Percentiles rank a stretch among this genome's conserved stretches.
Evolutionary conservation across 2,888 invertebrate genomes (phyloP).

Genomic region (Mayetiola destructor): DNA sequence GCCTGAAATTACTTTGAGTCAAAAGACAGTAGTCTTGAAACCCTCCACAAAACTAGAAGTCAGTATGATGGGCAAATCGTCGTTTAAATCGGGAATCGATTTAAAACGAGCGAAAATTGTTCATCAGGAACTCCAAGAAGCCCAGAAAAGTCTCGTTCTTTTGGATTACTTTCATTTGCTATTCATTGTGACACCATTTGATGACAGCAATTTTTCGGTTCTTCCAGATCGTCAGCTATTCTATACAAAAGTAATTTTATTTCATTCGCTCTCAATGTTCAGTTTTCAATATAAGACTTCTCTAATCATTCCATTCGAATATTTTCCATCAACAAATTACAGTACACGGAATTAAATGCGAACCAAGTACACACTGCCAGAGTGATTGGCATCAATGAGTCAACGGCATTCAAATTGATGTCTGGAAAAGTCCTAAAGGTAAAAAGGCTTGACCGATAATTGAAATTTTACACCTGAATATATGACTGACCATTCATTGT

Average conservation of each 20-base stretch:
- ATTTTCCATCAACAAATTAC: slow-evolving; percentile 17
- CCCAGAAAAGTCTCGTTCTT: slow-evolving; percentile 62
- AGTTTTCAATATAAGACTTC: neutral
- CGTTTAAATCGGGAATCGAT: slow-evolving; percentile 76
- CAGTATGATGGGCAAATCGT: slow-evolving; percentile 59
- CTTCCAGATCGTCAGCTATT: slow-evolving; percentile 40
- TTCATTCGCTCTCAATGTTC: neutral
- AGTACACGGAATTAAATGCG: slow-evolving; percentile 48
- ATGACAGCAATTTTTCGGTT: slow-evolving; percentile 40
- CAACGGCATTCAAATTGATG: slow-evolving; percentile 49
- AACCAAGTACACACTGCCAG: slow-evolving; percentile 55
- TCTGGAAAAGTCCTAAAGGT: slow-evolving; percentile 51
- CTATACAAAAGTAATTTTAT: slow-evolving; percentile 42
- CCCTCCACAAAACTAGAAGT: slow-evolving; percentile 40
- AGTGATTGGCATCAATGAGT: slow-evolving; percentile 64
- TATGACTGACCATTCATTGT: slow-evolving; percentile 15
- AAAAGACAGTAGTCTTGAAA: slow-evolving; percentile 24
- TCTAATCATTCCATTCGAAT: slow-evolving; percentile 17
- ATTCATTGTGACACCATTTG: slow-evolving; percentile 73
- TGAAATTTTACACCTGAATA: neutral
- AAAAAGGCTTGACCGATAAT: slow-evolving; percentile 20
- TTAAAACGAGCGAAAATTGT: slow-evolving; percentile 53
- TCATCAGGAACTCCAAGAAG: slow-evolving; percentile 56
- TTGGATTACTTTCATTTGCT: slow-evolving; percentile 71
- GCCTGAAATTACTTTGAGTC: neutral